Percentiles rank a stretch among this genome's conserved stretches.
Conservation (phyloP, 1,140 invertebrate genomes). For the Triops cancriformis region DNA sequence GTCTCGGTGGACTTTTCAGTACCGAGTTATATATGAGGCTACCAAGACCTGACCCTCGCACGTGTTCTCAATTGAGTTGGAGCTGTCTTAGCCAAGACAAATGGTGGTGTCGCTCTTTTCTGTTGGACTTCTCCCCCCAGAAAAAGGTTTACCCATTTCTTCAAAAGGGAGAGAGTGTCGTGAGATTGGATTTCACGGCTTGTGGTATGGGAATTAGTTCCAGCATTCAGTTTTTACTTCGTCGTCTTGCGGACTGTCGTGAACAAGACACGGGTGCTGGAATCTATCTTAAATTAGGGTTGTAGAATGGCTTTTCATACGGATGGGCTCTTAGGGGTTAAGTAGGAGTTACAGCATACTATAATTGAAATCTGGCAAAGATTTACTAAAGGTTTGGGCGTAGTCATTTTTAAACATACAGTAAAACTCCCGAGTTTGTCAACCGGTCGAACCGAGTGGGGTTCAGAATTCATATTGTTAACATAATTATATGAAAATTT, state of each 20-base stretch:
- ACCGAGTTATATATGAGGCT: not conserved
- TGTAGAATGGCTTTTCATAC: too few relatives aligned
- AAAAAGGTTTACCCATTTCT: not conserved
- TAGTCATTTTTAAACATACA: too few relatives aligned
- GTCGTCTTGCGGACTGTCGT: not conserved
- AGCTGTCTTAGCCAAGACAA: conserved; percentile 13
- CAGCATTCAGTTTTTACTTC: not conserved
- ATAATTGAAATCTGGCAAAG: too few relatives aligned
- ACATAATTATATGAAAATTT: too few relatives aligned
- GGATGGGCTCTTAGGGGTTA: too few relatives aligned
- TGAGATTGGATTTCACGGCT: conserved; percentile 10
- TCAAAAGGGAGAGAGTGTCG: not conserved
- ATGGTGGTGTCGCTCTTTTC: not conserved
- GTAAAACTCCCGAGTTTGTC: too few relatives aligned
- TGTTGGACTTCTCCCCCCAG: not conserved
- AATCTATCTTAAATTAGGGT: not conserved
- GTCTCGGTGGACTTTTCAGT: not conserved
- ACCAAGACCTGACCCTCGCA: not conserved
- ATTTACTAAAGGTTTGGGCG: too few relatives aligned
- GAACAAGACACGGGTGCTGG: not conserved
- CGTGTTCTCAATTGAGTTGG: conserved; percentile 4
- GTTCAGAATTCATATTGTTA: too few relatives aligned
- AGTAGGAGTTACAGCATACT: too few relatives aligned
- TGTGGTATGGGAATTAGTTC: conserved; percentile 10
- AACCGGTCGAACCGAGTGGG: too few relatives aligned